Base-by-base conservation (phyloP, 2,113 vertebrate genomes). In the Macroglossus sobrinus region DNA sequence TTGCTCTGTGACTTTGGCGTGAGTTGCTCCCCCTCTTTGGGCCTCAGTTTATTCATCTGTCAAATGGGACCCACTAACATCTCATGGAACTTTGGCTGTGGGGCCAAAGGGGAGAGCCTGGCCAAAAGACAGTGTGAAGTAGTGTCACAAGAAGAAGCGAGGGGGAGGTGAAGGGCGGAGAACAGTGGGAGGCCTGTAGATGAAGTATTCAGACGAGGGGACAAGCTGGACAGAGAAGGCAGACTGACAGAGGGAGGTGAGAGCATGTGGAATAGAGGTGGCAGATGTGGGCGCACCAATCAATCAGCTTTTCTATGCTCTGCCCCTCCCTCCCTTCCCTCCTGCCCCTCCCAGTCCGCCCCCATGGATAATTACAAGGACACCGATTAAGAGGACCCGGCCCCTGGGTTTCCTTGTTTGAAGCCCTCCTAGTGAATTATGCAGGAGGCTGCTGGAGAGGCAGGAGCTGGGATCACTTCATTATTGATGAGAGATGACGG, bases 401-500 rank as follows among this genome's bases (percentile, higher is more conserved):
- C 50, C 74, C 15, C 13, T 10, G 0, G 2, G 43, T 84, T 71
- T 43, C 10, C 14, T 28, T 93, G 97, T 98, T 95, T n/a, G 97
- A 98, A 97, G 97, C 33, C 88, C 98, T 88, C 87, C 79, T 33
- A 15, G 97, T 98, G 97, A 98, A 98, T 99, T 98, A 98, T 98
- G 98, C 98, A 98, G 97, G 79, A 98, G 94, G 93, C 97, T 75
- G 97, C n/a, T 0, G 95, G 96, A 89, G 71, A 33, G 22, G 72
- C 63, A 78, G 94, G 95, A 1, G 16, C 97, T 40, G 89, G n/a
- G 96, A 96, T 97, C 92, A 30, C 92, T 99, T 93, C 97, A 99
- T 99, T 99, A 99, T 99, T 99, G 98, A 99, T 98, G 98, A 98
- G 98, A 85, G 96, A 96, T 97, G 98, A 98, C 96, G 97, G 97